Base-by-base conservation (phyloP, 2,888 invertebrate genomes). In the Abrostola triplasia region DNA sequence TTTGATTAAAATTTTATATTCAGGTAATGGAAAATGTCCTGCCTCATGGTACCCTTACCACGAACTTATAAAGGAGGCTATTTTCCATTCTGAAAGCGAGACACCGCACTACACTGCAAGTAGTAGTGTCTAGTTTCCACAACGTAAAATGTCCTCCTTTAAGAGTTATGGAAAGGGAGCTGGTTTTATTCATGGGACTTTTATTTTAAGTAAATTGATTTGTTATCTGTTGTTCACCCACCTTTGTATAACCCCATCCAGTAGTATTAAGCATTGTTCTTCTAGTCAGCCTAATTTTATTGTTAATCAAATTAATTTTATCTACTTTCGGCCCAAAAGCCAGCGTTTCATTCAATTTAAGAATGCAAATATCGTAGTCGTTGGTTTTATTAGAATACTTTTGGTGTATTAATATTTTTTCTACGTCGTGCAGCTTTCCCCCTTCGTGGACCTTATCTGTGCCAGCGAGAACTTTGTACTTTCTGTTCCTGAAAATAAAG, bases 401-500 rank as follows among this genome's bases (percentile, higher is more conserved):
- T 48, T 78, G 54, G 51, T 85, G 84, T n/a, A 61, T 35, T 47
- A 80, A 70, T 57, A 81, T 81, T 66, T 82, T 77, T 58, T 84
- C 81, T 11, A 84, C 63, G 4, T 84, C 82, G 51, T 80, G 80
- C 0, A 83, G n/a, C 7, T 70, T 44, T 11, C 83, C 86, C 0
- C 74, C 78, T 42, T 73, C 55, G 9, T 78, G 54, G 0, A 81
- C 36, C 5, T 64, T 60, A 42, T 77, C 75, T 0, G 86, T 81
- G 4, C 86, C 87, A 10, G 84, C 84, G 0, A 78, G 64, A 0
- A 87, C 73, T 70, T 80, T 85, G 61, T 66, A 83, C 4, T 64
- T 37, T 44, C 65, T 59, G 24, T 79, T 64, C 37, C 84, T 84
- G 66, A 38, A 80, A 83, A 59, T 57, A 63, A 63, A 70, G 66